phyloP scores from a whole-genome alignment of 53 echinoderm and acorn worm species.

The Hippasteria phrygiana region DNA sequence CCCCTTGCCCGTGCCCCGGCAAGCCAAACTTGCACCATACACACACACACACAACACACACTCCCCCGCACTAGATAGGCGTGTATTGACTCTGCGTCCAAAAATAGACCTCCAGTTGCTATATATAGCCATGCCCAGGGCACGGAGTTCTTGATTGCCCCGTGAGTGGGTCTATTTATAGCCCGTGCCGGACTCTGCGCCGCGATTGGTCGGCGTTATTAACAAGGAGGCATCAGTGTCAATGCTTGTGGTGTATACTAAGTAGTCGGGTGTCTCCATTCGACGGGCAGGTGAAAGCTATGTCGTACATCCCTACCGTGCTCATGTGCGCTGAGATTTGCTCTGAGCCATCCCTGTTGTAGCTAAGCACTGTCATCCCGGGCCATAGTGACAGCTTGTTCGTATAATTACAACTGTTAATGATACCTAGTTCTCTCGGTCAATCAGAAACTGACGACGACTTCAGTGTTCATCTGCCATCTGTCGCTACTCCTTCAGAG shows the following conservation, averaged over 20 bases:
- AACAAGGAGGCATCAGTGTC: constrained; percentile 40
- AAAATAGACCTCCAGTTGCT: constrained; percentile 59
- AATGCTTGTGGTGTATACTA: background rate
- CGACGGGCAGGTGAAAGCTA: constrained; percentile 11
- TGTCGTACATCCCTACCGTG: background rate
- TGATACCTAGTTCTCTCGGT: background rate
- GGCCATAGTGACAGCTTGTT: background rate
- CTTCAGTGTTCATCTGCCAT: background rate
- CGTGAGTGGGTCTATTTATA: constrained; percentile 63
- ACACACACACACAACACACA: constrained; percentile 12
- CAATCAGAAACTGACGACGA: background rate
- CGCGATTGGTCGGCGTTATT: constrained; percentile 57
- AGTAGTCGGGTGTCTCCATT: constrained; percentile 18
- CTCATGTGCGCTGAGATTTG: background rate
- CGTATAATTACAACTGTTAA: constrained; percentile 46
- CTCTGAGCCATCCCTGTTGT: background rate
- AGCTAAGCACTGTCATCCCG: background rate
- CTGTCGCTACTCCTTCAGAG: too few relatives aligned
- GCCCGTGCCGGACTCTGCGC: constrained; percentile 6
- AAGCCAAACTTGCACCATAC: constrained; percentile 29
- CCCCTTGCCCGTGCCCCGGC: background rate
- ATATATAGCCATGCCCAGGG: constrained; percentile 63
- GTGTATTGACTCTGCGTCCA: constrained; percentile 45
- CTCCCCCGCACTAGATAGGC: constrained; percentile 44
- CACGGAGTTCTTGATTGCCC: constrained; percentile 54